Base-by-base conservation (phyloP, 2,113 vertebrate species). In the Dromaius novaehollandiae region DNA sequence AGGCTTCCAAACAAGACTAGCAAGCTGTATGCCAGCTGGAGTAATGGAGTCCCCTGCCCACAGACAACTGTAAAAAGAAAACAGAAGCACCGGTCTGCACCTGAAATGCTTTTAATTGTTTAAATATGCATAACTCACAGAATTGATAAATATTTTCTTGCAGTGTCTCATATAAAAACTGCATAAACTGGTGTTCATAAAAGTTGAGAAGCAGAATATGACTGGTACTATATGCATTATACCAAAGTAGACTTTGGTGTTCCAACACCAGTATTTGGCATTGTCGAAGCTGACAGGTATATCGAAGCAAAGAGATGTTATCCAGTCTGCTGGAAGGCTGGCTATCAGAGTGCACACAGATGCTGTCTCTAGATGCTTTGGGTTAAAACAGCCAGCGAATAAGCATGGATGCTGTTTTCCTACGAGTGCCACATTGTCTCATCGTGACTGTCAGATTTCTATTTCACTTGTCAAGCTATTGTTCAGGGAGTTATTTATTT, bases 391-490 rank as follows among this genome's bases (percentile, higher is more conserved):
- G 63, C 44, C 26, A 61, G 25, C 56, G 42, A 15, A 53, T 12
- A 89, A 76, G 40, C 70, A 48, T 2, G 53, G 83, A 5, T 17
- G 2, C 65, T 84, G 36, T 82, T 86, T 78, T 96, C 56, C 89
- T 92, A 75, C 46, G 51, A 88, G 25, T 90, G 90, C 95, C 70
- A 69, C 50, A 4, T 82, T 60, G 82, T 51, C 36, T 69, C n/a
- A 28, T 63, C 40, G 5, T 56, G 71, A 75, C 82, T 89, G 83
- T 79, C 95, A 94, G 34, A 44, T 5, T 86, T 44, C 38, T n/a
- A 42, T 11, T 96, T 95, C 66, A 68, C 63, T 95, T 96, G 80
- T 92, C 86, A 96, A 71, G 40, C 74, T 53, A 22, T 80, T 90
- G 48, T 69, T 88, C 25, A 68, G 92, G 86, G 85, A 82, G 74